A percentile compares a stretch with the other conserved stretches of the same genome.
phyloP scores from a whole-genome alignment of 2,113 vertebrate species.

The Lamprotornis superbus region DNA sequence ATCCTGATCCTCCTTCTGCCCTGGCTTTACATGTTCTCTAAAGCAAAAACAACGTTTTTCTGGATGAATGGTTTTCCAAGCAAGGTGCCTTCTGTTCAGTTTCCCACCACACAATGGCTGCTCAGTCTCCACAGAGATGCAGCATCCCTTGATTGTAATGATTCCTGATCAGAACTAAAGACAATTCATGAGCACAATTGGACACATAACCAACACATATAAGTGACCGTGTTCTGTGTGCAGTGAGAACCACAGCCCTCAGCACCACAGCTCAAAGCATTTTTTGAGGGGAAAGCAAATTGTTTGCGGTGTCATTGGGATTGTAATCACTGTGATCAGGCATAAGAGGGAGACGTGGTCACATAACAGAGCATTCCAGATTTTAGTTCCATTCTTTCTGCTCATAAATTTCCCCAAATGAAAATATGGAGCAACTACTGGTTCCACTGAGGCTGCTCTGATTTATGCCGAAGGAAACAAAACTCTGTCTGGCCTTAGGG shows the following conservation, averaged over 20 bases:
- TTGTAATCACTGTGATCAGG: slow-evolving; percentile 43
- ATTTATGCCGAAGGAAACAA: slow-evolving; percentile 9
- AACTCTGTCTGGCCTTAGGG: neutral
- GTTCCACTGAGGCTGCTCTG: neutral
- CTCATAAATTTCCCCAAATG: neutral
- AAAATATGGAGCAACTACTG: slow-evolving; percentile 2
- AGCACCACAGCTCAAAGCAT: neutral
- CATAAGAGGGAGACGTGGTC: slow-evolving; percentile 56
- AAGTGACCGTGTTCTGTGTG: neutral
- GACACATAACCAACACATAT: neutral
- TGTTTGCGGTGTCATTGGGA: neutral
- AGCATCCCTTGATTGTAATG: neutral
- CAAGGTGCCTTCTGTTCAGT: neutral
- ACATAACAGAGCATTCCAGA: neutral
- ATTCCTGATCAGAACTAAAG: neutral
- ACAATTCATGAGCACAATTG: neutral
- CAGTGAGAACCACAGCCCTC: neutral
- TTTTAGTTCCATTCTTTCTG: neutral
- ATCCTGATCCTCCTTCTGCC: neutral
- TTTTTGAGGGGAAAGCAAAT: neutral
- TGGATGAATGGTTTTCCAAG: neutral
- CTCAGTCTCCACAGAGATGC: neutral
- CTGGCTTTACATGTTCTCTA: neutral
- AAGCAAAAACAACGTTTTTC: slow-evolving; percentile 9
- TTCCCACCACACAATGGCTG: neutral